Evolutionary conservation across 2,797 vertebrate genomes (phyloP).

Genomic region (Smutsia temminckii): DNA sequence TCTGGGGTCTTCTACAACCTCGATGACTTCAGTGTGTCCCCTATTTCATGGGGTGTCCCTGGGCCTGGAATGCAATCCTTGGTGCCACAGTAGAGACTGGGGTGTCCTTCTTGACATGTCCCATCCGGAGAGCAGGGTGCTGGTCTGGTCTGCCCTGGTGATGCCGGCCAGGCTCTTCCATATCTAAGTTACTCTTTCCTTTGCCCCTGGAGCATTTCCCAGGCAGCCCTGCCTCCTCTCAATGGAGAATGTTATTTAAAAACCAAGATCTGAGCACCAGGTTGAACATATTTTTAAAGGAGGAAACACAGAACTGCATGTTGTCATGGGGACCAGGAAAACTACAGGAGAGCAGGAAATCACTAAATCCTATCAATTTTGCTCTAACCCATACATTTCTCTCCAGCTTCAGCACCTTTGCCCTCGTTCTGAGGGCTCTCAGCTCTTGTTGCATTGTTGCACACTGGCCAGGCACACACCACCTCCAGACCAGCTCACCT

Average conservation of each 20-base stretch:
- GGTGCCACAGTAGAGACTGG: not conserved
- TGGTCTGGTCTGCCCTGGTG: not conserved
- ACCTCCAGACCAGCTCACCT: not conserved
- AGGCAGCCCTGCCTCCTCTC: not conserved
- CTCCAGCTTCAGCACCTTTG: not conserved
- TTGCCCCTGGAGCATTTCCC: not conserved
- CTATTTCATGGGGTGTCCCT: not conserved
- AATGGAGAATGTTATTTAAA: not conserved
- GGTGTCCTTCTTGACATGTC: fast-evolving
- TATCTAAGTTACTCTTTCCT: not conserved
- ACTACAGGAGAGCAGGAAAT: not conserved
- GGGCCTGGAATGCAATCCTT: not conserved
- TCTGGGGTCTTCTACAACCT: not conserved
- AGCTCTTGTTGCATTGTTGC: not conserved
- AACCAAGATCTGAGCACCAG: not conserved
- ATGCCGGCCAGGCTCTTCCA: not conserved
- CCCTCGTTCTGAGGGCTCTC: fast-evolving
- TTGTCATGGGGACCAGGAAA: not conserved
- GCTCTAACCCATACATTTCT: not conserved
- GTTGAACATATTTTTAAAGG: not conserved
- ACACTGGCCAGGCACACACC: fast-evolving
- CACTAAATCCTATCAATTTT: not conserved
- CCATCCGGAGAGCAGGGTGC: not conserved
- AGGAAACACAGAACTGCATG: not conserved
- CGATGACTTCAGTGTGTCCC: not conserved